Percentiles rank a stretch among this genome's conserved stretches.
Conservation (phyloP, 2,888 invertebrate species). For the Drosophila sordidula region DNA sequence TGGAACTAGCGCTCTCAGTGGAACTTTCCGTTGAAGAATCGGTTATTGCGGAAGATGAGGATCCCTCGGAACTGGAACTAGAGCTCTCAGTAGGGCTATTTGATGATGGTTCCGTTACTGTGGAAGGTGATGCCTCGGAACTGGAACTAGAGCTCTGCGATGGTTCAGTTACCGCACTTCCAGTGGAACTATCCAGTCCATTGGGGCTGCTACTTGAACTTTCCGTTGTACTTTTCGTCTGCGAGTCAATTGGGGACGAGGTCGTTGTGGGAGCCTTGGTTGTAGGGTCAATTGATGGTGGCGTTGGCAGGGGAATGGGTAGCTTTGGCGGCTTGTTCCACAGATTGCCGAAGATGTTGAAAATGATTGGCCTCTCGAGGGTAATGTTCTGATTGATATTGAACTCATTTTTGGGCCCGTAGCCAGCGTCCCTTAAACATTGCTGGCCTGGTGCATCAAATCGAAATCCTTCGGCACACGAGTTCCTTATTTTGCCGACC, state of each 20-base stretch:
- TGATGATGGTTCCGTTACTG: too few relatives aligned
- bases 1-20: too few relatives aligned
- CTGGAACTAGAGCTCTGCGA: not conserved
- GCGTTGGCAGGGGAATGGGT: conserved; percentile 5
- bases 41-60: too few relatives aligned
- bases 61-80: too few relatives aligned
- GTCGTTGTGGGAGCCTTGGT: not conserved
- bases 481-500: conserved; percentile 47
- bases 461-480: conserved; percentile 47
- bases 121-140: too few relatives aligned
- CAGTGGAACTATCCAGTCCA: not conserved
- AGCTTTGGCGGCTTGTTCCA: conserved; percentile 36
- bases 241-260: not conserved
- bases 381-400: conserved; percentile 54
- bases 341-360: conserved; percentile 50
- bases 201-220: not conserved
- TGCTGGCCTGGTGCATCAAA: conserved; percentile 47
- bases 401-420: conserved; percentile 11
- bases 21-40: too few relatives aligned
- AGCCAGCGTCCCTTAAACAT: conserved; percentile 23
- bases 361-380: conserved; percentile 52
- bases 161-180: not conserved
- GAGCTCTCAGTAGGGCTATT: too few relatives aligned
- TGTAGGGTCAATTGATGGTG: not conserved
- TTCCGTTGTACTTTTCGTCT: not conserved